Percentiles rank a stretch among this genome's conserved stretches.
Conservation (phyloP, 2,797 vertebrate species). For the Harpagifer antarcticus region DNA sequence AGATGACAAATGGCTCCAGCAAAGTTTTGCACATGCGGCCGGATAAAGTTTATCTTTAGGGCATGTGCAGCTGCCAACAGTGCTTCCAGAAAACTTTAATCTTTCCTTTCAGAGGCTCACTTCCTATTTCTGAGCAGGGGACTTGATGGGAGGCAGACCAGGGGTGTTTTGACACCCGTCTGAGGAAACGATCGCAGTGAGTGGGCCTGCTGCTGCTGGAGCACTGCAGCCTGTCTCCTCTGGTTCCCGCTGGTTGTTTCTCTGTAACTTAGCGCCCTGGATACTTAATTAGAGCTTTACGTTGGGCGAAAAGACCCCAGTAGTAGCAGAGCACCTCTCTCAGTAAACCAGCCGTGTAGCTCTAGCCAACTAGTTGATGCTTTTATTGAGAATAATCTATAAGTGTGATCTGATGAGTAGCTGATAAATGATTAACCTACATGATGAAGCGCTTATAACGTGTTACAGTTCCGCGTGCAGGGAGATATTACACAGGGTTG, state of each 20-base stretch:
- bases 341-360: slow-evolving; percentile 42
- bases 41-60: slow-evolving; percentile 90
- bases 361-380: slow-evolving; percentile 51
- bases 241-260: slow-evolving; percentile 75
- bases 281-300: slow-evolving; percentile 79
- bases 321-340: slow-evolving; percentile 44
- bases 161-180: slow-evolving; percentile 87
- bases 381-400: slow-evolving; percentile 80
- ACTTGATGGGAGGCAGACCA: slow-evolving; percentile 86
- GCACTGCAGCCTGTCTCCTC: slow-evolving; percentile 74
- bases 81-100: slow-evolving; percentile 90
- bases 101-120: slow-evolving; percentile 85
- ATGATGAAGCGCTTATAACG: slow-evolving; percentile 81
- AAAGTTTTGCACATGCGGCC: slow-evolving; percentile 87
- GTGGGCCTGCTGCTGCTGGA: slow-evolving; percentile 70
- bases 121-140: slow-evolving; percentile 83
- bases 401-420: slow-evolving; percentile 71
- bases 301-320: slow-evolving; percentile 44
- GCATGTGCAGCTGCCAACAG: slow-evolving; percentile 89
- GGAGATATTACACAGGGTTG: slow-evolving; percentile 64
- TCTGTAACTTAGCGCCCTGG: slow-evolving; percentile 71
- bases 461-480: slow-evolving; percentile 61
- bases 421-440: slow-evolving; percentile 75
- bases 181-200: slow-evolving; percentile 75
- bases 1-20: slow-evolving; percentile 90